Conservation (phyloP, 2,113 vertebrate species). For the Myotis lucifugus region DNA sequence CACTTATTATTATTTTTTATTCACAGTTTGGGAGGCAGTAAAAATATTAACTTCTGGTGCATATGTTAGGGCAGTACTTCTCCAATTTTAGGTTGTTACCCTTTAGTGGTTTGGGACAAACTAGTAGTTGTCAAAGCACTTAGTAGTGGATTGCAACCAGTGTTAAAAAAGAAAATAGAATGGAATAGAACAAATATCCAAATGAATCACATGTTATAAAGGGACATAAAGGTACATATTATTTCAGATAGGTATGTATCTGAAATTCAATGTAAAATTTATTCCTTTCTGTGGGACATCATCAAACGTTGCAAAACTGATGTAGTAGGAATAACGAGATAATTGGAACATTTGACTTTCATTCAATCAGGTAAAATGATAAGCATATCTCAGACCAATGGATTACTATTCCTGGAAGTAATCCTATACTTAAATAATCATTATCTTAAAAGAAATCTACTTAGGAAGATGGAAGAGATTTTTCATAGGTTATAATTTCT, state of each 20-base stretch:
- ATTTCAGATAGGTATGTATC: not conserved
- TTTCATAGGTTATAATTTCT: slow-evolving; percentile 46
- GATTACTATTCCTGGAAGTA: slow-evolving; percentile 29
- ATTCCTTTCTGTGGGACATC: not conserved
- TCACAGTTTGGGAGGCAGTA: not conserved
- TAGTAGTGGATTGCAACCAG: not conserved
- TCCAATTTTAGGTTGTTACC: not conserved
- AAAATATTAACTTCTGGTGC: not conserved
- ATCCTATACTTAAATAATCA: slow-evolving; percentile 2
- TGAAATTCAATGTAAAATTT: not conserved
- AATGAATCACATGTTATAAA: not conserved
- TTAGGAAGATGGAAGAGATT: slow-evolving; percentile 5
- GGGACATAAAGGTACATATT: not conserved
- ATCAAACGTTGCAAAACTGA: not conserved
- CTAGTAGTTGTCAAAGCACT: not conserved
- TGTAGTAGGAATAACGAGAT: not conserved
- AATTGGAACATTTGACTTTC: not conserved
- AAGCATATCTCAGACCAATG: slow-evolving; percentile 27
- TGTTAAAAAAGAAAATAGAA: not conserved
- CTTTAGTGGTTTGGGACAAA: not conserved
- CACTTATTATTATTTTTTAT: not conserved
- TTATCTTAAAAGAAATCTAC: slow-evolving; percentile 30
- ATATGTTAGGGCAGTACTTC: not conserved
- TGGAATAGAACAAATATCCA: not conserved
- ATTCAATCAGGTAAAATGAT: slow-evolving; percentile 27